Conservation (phyloP, 1,140 invertebrate genomes). For the Hycleus cichorii region DNA sequence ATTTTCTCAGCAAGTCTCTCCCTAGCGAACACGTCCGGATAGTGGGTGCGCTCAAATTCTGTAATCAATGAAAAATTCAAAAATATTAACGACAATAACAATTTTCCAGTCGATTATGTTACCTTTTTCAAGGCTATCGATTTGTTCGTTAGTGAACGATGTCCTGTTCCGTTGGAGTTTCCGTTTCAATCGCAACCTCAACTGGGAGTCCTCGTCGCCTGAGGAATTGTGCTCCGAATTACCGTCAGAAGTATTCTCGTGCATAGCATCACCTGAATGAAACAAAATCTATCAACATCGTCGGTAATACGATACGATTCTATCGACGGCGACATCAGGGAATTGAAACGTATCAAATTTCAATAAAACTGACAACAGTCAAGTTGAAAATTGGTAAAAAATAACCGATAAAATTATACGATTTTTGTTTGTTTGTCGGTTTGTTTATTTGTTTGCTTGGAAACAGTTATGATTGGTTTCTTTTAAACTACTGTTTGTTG, state of each 20-base stretch:
- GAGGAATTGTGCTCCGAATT: conserved; percentile 71
- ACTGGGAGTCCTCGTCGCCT: conserved; percentile 78
- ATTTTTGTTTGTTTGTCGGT: too few species aligned
- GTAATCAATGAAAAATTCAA: conserved; percentile 28
- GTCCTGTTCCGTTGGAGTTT: conserved; percentile 98
- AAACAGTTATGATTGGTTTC: too few species aligned
- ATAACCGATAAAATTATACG: too few species aligned
- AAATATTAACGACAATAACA: background rate
- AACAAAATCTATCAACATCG: background rate
- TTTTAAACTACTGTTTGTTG: too few species aligned
- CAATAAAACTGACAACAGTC: too few species aligned
- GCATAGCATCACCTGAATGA: conserved; percentile 40
- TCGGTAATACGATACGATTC: too few species aligned
- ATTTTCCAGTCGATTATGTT: conserved; percentile 1
- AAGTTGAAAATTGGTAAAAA: too few species aligned
- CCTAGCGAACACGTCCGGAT: conserved; percentile 91
- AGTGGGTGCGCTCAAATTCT: conserved; percentile 72
- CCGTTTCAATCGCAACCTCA: conserved; percentile 81
- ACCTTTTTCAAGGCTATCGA: conserved; percentile 98
- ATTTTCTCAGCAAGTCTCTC: conserved; percentile 95
- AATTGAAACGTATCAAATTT: too few species aligned
- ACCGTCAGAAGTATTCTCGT: conserved; percentile 64
- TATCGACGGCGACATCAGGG: too few species aligned
- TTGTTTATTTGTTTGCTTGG: too few species aligned
- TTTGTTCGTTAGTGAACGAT: conserved; percentile 98